phyloP scores from a whole-genome alignment of 2,888 invertebrate species.

The Heliconius hortense region DNA sequence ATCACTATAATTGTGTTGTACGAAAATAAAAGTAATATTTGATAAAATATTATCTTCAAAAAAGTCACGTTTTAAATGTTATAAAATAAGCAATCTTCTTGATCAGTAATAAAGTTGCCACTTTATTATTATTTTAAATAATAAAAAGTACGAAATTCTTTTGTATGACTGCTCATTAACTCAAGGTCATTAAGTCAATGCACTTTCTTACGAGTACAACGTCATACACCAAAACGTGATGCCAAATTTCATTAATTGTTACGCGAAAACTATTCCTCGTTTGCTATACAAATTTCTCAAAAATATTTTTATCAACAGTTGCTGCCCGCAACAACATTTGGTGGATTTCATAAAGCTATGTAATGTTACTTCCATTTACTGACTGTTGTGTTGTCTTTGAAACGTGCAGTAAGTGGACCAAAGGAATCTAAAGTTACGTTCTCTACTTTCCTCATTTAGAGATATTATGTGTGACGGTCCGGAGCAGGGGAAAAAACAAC shows the following conservation, averaged over 20 bases:
- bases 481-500: not conserved
- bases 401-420: not conserved
- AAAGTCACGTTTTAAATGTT: no score
- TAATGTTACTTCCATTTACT: not conserved
- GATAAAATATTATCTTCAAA: not conserved
- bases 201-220: conserved; percentile 44
- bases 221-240: conserved; percentile 45
- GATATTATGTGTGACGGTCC: not conserved
- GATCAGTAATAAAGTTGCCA: no score
- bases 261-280: conserved; percentile 34
- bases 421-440: not conserved
- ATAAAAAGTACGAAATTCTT: not conserved
- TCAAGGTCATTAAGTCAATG: conserved; percentile 46
- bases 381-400: not conserved
- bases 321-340: not conserved
- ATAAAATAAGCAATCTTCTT: no score
- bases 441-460: not conserved
- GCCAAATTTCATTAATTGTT: conserved; percentile 46
- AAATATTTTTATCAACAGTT: not conserved
- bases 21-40: not conserved
- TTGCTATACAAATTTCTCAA: conserved; percentile 24
- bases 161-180: conserved; percentile 34
- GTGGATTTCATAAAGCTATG: not conserved
- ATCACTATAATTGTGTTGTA: no score
- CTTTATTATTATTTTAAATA: not conserved